Conservation (phyloP, 2,113 vertebrate species). For the Sisor rabdophorus region DNA sequence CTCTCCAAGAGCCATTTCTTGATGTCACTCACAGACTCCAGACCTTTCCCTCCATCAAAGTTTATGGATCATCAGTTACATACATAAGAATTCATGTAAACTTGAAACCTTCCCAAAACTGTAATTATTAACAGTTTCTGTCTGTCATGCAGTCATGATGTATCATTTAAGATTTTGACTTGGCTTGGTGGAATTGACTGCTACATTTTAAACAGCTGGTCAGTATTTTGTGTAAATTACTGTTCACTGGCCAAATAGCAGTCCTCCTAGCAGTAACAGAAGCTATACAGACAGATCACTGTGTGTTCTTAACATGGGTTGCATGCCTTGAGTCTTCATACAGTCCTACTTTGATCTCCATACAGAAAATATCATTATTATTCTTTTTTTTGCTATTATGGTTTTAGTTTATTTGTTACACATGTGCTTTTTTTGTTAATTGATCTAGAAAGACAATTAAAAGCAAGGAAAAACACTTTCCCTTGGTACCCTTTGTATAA, state of each 20-base stretch:
- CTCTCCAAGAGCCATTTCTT: constrained; percentile 12
- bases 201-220: not conserved
- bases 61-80: constrained; percentile 2
- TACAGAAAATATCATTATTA: not conserved
- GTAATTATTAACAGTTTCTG: constrained; percentile 15
- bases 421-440: constrained; percentile 2
- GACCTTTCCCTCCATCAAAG: not conserved
- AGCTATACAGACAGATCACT: not conserved
- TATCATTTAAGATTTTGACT: constrained; percentile 12
- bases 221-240: not conserved
- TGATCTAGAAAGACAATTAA: constrained; percentile 38
- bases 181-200: not conserved
- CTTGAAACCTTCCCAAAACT: constrained; percentile 8
- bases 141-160: constrained; percentile 19
- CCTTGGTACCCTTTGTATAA: not conserved
- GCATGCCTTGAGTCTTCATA: constrained; percentile 13
- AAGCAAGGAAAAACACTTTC: not conserved
- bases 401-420: constrained; percentile 21
- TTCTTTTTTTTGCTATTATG: not conserved
- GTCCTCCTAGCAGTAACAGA: not conserved
- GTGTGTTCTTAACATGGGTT: constrained; percentile 1
- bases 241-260: not conserved
- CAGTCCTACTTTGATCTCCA: not conserved
- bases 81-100: constrained; percentile 3
- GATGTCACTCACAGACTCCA: not conserved